Evolutionary conservation across 2,113 vertebrate genomes (phyloP).

Genomic region (Pipa parva): DNA sequence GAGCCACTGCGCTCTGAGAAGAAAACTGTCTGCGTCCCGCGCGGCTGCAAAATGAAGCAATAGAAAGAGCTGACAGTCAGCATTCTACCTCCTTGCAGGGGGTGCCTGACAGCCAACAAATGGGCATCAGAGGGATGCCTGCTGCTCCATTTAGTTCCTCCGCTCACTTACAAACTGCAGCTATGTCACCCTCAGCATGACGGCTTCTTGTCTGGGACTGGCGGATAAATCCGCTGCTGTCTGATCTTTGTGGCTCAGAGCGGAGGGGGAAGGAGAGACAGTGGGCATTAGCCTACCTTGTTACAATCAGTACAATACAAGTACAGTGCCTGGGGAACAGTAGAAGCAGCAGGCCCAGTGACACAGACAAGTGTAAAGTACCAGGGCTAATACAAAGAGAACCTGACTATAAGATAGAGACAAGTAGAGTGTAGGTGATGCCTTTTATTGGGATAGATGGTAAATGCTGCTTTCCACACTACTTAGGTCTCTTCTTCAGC

Average conservation of each 20-base stretch:
- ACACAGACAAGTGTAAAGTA: too few relatives aligned
- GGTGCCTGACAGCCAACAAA: conserved; percentile 41
- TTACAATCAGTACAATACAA: too few relatives aligned
- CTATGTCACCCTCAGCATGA: conserved; percentile 49
- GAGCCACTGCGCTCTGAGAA: conserved; percentile 37
- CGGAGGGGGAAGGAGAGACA: conserved; percentile 17
- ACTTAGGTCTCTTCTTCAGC: too few relatives aligned
- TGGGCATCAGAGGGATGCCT: conserved; percentile 44
- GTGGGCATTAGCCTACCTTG: too few relatives aligned
- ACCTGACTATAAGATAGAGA: too few relatives aligned
- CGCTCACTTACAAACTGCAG: conserved; percentile 49
- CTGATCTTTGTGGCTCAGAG: conserved; percentile 49
- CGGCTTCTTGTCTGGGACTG: conserved; percentile 42
- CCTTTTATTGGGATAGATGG: too few relatives aligned
- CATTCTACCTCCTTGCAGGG: conserved; percentile 41
- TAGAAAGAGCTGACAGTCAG: conserved; percentile 42
- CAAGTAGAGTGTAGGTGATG: too few relatives aligned
- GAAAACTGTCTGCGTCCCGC: conserved; percentile 21
- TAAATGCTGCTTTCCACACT: too few relatives aligned
- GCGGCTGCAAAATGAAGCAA: conserved; percentile 14
- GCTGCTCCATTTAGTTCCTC: conserved; percentile 47
- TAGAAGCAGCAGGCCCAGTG: too few relatives aligned
- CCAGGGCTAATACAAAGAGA: too few relatives aligned
- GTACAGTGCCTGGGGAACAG: too few relatives aligned
- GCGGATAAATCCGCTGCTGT: conserved; percentile 46